A percentile compares a stretch with the other conserved stretches of the same genome.
These are phyloP conservation scores for Oligia strigilis DNA, from an alignment of 2,888 invertebrate genomes.

Conservation along the genomic window DNA sequence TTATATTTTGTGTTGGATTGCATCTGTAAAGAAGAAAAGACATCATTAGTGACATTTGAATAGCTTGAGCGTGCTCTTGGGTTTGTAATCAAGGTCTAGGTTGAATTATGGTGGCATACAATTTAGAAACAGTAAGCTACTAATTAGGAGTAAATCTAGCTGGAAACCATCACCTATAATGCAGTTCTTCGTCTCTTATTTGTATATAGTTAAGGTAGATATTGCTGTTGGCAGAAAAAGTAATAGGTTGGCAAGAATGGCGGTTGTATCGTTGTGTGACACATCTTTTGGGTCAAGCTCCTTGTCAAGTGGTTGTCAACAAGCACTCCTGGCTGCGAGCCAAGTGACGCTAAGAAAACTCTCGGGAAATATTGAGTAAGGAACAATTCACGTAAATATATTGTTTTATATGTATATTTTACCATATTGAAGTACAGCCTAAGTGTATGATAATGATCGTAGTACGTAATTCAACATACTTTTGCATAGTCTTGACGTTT, in stretches of 20 bases:
- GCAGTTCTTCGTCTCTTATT: constrained; percentile 42
- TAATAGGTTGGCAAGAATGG: constrained; percentile 54
- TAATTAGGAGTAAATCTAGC: constrained; percentile 52
- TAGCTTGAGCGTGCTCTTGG: constrained; percentile 41
- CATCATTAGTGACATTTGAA: constrained; percentile 51
- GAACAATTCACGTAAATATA: constrained; percentile 68
- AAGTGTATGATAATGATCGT: background rate
- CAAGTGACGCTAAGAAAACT: constrained; percentile 80
- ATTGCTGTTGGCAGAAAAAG: constrained; percentile 54
- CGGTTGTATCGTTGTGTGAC: constrained; percentile 69
- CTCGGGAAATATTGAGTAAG: constrained; percentile 78
- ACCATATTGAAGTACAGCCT: constrained; percentile 1
- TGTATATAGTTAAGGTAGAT: constrained; percentile 56
- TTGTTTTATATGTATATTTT: constrained; percentile 31
- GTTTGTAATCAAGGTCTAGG: constrained; percentile 58
- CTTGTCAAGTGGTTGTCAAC: constrained; percentile 84
- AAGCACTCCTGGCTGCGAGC: constrained; percentile 81
- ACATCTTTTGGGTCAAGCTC: constrained; percentile 86
- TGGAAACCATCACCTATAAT: constrained; percentile 23
- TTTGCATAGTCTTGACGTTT: constrained; percentile 15
- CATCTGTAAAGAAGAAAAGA: constrained; percentile 82
- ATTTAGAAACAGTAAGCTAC: constrained; percentile 55
- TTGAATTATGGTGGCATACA: constrained; percentile 55
- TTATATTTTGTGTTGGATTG: constrained; percentile 79
- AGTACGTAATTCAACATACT: constrained; percentile 11